These are phyloP conservation scores for Rapana venosa DNA, from an alignment of 2,888 invertebrate species.

Conservation along the genomic window DNA sequence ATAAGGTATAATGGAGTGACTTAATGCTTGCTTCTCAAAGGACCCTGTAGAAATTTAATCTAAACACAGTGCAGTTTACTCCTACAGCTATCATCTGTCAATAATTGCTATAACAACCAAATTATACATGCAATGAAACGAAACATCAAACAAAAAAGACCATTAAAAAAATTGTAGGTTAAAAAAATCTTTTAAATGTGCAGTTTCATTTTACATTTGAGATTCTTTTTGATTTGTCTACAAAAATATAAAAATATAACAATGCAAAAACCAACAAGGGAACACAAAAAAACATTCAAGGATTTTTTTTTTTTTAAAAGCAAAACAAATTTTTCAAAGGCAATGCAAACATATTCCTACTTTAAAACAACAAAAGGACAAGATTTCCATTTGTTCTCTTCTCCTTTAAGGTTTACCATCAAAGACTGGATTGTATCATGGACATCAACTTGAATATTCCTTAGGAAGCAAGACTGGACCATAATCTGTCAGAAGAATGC, in stretches of 20 bases:
- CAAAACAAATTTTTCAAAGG: neutral
- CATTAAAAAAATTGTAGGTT: neutral
- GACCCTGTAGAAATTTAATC: no score
- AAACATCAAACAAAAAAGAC: neutral
- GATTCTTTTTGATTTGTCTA: slow-evolving; percentile 34
- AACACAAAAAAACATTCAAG: neutral
- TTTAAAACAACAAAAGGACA: no score
- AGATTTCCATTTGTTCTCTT: no score
- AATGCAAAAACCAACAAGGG: neutral
- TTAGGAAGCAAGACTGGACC: no score
- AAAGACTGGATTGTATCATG: no score
- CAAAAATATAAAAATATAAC: neutral
- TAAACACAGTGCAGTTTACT: no score
- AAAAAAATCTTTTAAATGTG: neutral
- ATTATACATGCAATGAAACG: neutral
- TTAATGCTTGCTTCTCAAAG: no score
- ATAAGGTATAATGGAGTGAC: no score
- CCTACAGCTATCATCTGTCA: no score
- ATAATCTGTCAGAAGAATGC: no score
- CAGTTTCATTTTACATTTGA: neutral
- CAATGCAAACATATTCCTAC: neutral
- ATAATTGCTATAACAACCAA: neutral
- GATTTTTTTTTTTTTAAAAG: neutral
- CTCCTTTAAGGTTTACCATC: no score
- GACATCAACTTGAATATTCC: no score